Conservation (phyloP, 2,888 invertebrate species). For the Gari tellinella region DNA sequence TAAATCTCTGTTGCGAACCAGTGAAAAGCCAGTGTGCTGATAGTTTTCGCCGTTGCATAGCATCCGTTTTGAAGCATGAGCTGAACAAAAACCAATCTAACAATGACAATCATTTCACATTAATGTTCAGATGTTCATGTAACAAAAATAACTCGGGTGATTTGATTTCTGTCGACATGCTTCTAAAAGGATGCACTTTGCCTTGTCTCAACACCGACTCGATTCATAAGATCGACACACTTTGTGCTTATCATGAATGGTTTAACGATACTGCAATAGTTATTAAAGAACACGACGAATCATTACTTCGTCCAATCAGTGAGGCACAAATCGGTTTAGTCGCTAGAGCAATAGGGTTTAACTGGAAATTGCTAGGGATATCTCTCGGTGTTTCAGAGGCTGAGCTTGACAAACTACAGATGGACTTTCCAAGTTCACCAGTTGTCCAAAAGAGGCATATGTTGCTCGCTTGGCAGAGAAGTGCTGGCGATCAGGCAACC, state of each 20-base stretch:
- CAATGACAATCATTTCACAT: constrained; percentile 6
- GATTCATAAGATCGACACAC: constrained; percentile 3
- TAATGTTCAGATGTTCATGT: constrained; percentile 3
- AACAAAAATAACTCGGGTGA: background rate
- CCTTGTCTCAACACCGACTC: constrained; percentile 2
- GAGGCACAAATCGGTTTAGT: constrained; percentile 9
- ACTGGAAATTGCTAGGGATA: constrained; percentile 27
- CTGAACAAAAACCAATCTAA: constrained; percentile 2
- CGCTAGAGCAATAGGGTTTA: constrained; percentile 14
- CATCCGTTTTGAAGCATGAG: constrained; percentile 11
- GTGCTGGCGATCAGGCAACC: constrained; percentile 8
- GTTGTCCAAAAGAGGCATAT: constrained; percentile 11
- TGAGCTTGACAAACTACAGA: constrained; percentile 17
- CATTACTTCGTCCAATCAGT: background rate
- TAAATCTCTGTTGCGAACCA: background rate
- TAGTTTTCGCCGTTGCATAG: constrained; percentile 5
- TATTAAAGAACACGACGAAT: background rate
- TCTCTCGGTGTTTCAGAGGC: constrained; percentile 8
- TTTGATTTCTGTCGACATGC: background rate
- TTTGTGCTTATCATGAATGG: constrained; percentile 6
- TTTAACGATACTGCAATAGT: constrained; percentile 5
- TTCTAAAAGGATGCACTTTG: background rate
- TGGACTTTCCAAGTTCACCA: constrained; percentile 9
- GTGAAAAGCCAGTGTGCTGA: constrained; percentile 6
- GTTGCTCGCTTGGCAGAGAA: constrained; percentile 6